Evolutionary conservation across 2,113 vertebrate genomes (phyloP), one percentile per base, ranked within the genome.

Genomic region (Patagioenas fasciata): DNA sequence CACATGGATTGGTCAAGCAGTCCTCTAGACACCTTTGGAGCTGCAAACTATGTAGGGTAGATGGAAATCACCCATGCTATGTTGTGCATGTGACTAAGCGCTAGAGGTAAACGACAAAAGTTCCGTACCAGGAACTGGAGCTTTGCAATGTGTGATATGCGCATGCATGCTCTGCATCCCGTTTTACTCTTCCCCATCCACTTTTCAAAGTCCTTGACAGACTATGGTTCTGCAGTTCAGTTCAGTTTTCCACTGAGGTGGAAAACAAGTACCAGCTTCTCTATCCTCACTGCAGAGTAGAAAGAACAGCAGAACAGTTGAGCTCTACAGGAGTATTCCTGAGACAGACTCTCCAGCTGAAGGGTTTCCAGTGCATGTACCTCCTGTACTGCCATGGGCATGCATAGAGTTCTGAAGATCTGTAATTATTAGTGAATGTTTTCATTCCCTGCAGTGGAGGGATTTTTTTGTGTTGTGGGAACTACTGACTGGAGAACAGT

Each of bases 281-380:
- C 40, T 87, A 23, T 16, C 3, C 9, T 3, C 28, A 0, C 29
- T 56, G 13, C 0, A 1, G 36, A 64, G 25, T 8, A 56, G 53
- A 56, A 65, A 58, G 65, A 90, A 47, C 57, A 84, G n/a, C 56
- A 72, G 57, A 29, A 29, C 19, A 15, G 6, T 38, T 80, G n/a
- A 36, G 26, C 8, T 87, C 31, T 58, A 24, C 2, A 21, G 47
- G 11, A 77, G 6, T 50, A 20, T 85, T 81, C 21, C n/a, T 67
- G 38, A 71, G 70, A 17, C 31, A 75, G 75, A 15, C 25, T 71
- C 91, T 17, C 28, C 23, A 51, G 34, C 11, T 75, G 38, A 79
- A 89, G 47, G 51, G 17, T 24, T 7, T 54, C 6, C 6, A 1
- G 13, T 54, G 24, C 28, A 18, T 0, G 1, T 50, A 58, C 18